phyloP scores from a whole-genome alignment of 2,888 invertebrate species.

The Schizaphis graminum region DNA sequence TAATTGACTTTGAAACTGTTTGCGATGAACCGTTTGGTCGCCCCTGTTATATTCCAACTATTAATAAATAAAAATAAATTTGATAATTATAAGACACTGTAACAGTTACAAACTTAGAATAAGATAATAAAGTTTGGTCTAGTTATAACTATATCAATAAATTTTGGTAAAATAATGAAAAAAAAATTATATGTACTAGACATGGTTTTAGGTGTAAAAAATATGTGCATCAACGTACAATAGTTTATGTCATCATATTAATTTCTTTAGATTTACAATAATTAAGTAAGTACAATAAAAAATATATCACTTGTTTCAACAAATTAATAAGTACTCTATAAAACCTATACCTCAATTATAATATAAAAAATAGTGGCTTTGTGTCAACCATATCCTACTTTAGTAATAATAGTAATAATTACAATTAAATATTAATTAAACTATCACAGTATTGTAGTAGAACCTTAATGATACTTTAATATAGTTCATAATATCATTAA shows the following conservation, averaged over 20 bases:
- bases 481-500: background rate
- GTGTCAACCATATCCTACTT: slow-evolving; percentile 22
- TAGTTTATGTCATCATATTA: background rate
- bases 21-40: too few species aligned
- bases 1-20: too few species aligned
- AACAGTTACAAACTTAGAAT: background rate
- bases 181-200: background rate
- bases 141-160: background rate
- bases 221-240: background rate
- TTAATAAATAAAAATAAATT: background rate
- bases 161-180: background rate
- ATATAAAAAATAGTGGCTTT: background rate
- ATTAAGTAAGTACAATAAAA: background rate
- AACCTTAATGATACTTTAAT: background rate
- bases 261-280: background rate
- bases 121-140: background rate
- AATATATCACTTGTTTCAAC: background rate
- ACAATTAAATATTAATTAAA: background rate
- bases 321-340: background rate
- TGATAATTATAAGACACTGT: background rate
- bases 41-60: background rate
- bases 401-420: slow-evolving; percentile 4
- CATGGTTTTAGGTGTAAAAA: background rate
- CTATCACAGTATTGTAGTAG: slow-evolving; percentile 39
- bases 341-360: background rate